Evolutionary conservation across 1,140 invertebrate species (phyloP).

Genomic region (Eriosoma lanigerum): DNA sequence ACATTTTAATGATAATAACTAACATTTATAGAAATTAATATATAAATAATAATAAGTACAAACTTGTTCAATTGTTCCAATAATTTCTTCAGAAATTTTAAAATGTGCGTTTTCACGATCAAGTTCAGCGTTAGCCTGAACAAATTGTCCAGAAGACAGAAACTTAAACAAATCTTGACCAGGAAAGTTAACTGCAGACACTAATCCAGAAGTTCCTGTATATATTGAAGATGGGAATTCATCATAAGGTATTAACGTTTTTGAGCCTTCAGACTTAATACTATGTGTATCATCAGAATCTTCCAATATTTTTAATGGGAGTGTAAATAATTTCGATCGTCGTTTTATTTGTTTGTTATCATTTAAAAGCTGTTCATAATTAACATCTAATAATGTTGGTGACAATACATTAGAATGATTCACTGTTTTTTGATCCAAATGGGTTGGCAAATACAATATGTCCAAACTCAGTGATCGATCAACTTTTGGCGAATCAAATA

Average conservation of each 20-base stretch:
- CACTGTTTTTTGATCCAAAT: neutral
- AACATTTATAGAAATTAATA: too few species aligned
- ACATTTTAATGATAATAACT: too few species aligned
- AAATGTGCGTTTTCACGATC: constrained; percentile 88
- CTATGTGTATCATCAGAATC: constrained; percentile 49
- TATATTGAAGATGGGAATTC: constrained; percentile 29
- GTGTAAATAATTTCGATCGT: constrained; percentile 23
- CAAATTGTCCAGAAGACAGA: constrained; percentile 71
- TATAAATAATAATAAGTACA: constrained; percentile 54
- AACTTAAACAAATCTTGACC: constrained; percentile 77
- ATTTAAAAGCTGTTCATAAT: constrained; percentile 40
- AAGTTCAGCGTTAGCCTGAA: constrained; percentile 72
- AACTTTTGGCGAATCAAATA: neutral
- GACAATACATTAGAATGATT: neutral
- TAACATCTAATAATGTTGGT: constrained; percentile 19
- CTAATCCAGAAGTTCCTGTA: constrained; percentile 62
- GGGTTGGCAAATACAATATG: neutral
- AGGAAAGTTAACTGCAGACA: constrained; percentile 67
- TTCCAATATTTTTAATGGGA: constrained; percentile 49
- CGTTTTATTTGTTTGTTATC: constrained; percentile 19
- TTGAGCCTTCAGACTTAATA: constrained; percentile 34
- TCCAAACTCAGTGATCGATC: constrained; percentile 6
- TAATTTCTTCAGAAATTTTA: constrained; percentile 80
- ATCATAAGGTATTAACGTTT: constrained; percentile 38
- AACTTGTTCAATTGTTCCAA: constrained; percentile 79